phyloP scores from a whole-genome alignment of 2,113 vertebrate species.

The Melanerpes aurifrons region DNA sequence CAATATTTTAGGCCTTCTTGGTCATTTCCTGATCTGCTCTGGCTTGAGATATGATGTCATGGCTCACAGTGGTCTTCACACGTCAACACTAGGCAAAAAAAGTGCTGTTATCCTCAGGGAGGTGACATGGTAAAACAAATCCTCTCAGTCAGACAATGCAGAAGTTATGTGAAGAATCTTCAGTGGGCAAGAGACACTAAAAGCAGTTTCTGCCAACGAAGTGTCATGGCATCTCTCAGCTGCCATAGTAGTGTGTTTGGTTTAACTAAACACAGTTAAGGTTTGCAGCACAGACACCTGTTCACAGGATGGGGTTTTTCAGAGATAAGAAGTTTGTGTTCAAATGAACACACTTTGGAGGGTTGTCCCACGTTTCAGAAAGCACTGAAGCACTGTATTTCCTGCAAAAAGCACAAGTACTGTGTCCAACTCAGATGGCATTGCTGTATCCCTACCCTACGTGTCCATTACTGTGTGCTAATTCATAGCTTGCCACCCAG shows the following conservation, averaged over 20 bases:
- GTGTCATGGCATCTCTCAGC: not conserved
- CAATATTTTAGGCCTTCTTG: not conserved
- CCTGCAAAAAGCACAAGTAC: not conserved
- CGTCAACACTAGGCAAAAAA: conserved; percentile 22
- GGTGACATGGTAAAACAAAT: conserved; percentile 51
- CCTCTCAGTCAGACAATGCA: conserved; percentile 22
- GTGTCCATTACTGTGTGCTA: not conserved
- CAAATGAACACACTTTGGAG: not conserved
- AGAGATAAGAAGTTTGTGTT: not conserved
- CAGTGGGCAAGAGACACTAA: conserved; percentile 5
- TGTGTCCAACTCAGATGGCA: not conserved
- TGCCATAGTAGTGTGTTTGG: not conserved
- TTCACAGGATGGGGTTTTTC: not conserved
- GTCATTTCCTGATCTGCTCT: conserved; percentile 14
- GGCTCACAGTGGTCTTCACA: not conserved
- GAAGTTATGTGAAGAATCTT: conserved; percentile 60
- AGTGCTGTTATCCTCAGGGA: conserved; percentile 43
- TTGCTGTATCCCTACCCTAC: not conserved
- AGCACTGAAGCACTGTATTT: not conserved
- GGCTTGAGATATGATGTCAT: conserved; percentile 51
- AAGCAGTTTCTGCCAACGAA: not conserved
- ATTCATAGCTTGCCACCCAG: not conserved
- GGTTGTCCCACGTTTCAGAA: not conserved
- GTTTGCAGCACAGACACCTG: not conserved
- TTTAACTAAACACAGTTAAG: not conserved